A percentile compares a stretch with the other conserved stretches of the same genome.
Evolutionary conservation across 2,888 invertebrate genomes (phyloP).

Genomic region (Lasioglossum morio): DNA sequence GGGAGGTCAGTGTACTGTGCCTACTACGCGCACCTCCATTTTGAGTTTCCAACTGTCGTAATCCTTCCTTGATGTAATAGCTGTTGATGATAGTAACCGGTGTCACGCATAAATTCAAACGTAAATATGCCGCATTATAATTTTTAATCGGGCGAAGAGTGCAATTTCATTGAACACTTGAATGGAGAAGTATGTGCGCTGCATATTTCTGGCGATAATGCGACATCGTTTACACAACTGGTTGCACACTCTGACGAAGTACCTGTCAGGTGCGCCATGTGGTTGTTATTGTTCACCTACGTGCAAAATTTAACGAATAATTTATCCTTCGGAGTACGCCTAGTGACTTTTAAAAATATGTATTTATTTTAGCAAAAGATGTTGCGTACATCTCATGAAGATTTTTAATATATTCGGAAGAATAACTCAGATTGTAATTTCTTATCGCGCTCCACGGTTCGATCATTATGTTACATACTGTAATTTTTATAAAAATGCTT

Average conservation of each 20-base stretch:
- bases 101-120: not conserved
- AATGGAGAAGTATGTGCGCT: not conserved
- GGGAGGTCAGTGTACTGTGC: not conserved
- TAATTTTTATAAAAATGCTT: no score
- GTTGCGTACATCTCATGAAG: no score
- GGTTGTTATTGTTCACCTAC: not conserved
- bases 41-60: not conserved
- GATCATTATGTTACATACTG: no score
- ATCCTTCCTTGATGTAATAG: not conserved
- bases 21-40: not conserved
- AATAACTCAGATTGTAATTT: no score
- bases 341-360: not conserved
- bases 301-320: not conserved
- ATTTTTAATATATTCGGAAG: no score
- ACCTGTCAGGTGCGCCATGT: not conserved
- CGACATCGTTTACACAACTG: slow-evolving; percentile 6
- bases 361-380: not conserved
- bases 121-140: not conserved
- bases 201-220: not conserved
- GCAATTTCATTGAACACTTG: not conserved
- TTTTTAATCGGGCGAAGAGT: slow-evolving; percentile 16
- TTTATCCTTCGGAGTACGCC: not conserved
- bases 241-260: not conserved
- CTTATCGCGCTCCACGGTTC: no score
- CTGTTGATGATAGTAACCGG: not conserved